Percentiles rank a stretch among this genome's conserved stretches.
phyloP scores from a whole-genome alignment of 2,888 invertebrate species.

The Dioctria linearis region DNA sequence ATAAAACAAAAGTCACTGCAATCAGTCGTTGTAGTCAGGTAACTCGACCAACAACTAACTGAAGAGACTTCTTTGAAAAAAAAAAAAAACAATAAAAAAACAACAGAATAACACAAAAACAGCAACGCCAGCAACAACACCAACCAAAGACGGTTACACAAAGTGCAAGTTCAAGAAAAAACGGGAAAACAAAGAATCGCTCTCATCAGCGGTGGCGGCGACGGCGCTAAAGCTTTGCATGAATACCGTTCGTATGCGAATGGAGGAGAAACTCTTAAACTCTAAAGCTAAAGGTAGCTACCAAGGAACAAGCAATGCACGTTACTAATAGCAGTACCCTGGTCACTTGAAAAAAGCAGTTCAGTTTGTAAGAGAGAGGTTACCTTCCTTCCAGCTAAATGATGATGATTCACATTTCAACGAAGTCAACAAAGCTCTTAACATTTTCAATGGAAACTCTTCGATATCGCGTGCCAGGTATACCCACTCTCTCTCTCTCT shows the following conservation, averaged over 20 bases:
- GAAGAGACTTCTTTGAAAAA: constrained; percentile 6
- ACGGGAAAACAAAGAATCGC: constrained; percentile 30
- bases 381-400: too few relatives aligned
- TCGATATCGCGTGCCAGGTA: too few relatives aligned
- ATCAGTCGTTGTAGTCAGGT: constrained; percentile 16
- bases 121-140: constrained; percentile 1
- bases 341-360: too few relatives aligned
- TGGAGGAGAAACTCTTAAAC: background rate
- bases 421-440: too few relatives aligned
- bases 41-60: background rate
- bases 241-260: background rate
- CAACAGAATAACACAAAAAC: background rate
- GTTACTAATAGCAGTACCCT: too few relatives aligned
- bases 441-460: too few relatives aligned
- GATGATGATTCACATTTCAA: too few relatives aligned
- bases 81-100: background rate
- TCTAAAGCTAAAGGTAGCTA: too few relatives aligned
- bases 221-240: constrained; percentile 1
- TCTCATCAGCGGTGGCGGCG: constrained; percentile 8
- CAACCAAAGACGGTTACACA: constrained; percentile 11
- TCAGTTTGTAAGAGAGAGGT: too few relatives aligned
- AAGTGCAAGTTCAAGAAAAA: constrained; percentile 40
- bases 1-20: constrained; percentile 2
- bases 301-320: too few relatives aligned
- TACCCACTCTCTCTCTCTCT: too few relatives aligned